Base-by-base conservation (phyloP, 2,113 vertebrate species). In the Tenebrosternarchus preto region DNA sequence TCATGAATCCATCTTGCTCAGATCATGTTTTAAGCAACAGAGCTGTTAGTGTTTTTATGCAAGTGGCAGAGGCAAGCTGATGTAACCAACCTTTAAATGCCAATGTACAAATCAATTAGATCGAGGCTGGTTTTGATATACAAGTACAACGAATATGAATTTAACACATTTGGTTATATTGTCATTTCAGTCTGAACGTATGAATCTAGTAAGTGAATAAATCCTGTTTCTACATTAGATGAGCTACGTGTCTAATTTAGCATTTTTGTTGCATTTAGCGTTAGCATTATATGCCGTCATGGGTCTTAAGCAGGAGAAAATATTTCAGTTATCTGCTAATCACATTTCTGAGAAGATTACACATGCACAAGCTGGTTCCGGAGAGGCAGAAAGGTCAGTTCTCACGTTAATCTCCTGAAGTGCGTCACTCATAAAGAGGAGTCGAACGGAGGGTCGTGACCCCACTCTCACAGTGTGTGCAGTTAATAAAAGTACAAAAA, bases 251-350 rank as follows among this genome's bases (percentile, higher is more conserved):
- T 33, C 31, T 33, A 5, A 64, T 33, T 63, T 29, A 29, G 22
- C n/a, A n/a, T n/a, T 22, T 11, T 60, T 60, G 20, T 25, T 9
- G 12, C 27, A 64, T 64, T 66, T 31, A 12, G 27, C 9, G 19
- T 33, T 19, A 33, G 12, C 12, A 19, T 15, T 3, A 27, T n/a
- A 7, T 64, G 61, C 61, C 31, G 61, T 5, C 27, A 31, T 64
- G 15, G 61, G 16, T 31, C 25, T 5, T 33, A 20, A 5, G 31
- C 31, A 39, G 64, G 7, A 39, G 64, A 5, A 67, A 67, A 67
- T 67, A 7, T 67, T 39, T 67, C 29, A 66, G 63, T 66, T 66
- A 66, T 66, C 29, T 20, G 19, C 64, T 39, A 36, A 67, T 67
- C 64, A 0, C 64, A 67, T 67, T 36, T 6, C n/a, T 67, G 20